A percentile compares a stretch with the other conserved stretches of the same genome.
Evolutionary conservation across 1,140 invertebrate species (phyloP).

Genomic region (Cardiocondyla obscurior): DNA sequence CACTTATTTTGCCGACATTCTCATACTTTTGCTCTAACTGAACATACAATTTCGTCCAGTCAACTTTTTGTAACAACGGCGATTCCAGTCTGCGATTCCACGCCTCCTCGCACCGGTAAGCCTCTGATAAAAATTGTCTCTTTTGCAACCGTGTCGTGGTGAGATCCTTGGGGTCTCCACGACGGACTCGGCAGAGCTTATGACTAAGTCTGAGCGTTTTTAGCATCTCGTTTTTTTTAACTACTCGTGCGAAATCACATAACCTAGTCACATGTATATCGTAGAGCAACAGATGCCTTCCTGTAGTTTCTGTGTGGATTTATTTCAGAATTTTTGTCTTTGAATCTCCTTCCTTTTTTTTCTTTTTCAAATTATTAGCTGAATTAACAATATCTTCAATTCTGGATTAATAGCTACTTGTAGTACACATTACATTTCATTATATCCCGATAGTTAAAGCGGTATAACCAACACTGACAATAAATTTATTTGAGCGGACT

Average conservation of each 20-base stretch:
- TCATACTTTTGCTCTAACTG: constrained; percentile 86
- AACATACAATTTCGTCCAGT: constrained; percentile 86
- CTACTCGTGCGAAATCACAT: background rate
- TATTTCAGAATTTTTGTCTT: no score
- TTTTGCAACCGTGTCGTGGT: background rate
- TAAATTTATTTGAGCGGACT: no score
- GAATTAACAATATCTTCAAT: background rate
- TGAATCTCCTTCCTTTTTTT: background rate
- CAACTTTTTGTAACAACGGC: constrained; percentile 86
- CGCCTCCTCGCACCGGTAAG: constrained; percentile 87
- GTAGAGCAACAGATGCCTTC: background rate
- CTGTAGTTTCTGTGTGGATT: no score
- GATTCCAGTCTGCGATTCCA: constrained; percentile 87
- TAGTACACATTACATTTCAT: no score
- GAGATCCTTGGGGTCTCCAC: constrained; percentile 14
- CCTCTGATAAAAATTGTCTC: constrained; percentile 86
- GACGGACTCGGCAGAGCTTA: constrained; percentile 48
- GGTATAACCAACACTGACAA: no score
- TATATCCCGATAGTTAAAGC: no score
- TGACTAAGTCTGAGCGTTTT: constrained; percentile 60
- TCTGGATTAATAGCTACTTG: no score
- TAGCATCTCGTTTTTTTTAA: constrained; percentile 58
- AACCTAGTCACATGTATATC: background rate
- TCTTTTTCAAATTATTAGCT: background rate
- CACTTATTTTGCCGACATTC: constrained; percentile 84